Conservation (phyloP, 2,797 vertebrate species). For the Streptopelia turtur region DNA sequence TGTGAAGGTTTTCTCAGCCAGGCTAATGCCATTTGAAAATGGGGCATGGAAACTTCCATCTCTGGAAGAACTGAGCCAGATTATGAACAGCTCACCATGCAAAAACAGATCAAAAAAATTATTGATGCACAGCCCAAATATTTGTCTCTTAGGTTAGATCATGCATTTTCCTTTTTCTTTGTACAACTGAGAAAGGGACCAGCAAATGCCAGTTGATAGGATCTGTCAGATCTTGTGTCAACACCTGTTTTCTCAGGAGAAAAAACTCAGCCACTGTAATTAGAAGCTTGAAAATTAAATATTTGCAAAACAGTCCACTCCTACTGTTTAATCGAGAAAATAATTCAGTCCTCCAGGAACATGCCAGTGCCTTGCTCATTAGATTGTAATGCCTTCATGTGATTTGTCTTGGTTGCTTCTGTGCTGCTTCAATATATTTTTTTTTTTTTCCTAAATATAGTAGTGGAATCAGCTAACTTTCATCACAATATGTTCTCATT, state of each 20-base stretch:
- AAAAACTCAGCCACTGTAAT: constrained; percentile 64
- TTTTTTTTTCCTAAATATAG: neutral
- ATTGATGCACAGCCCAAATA: constrained; percentile 25
- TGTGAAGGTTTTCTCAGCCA: constrained; percentile 15
- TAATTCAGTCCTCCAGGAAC: neutral
- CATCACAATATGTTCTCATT: neutral
- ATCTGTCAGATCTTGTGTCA: constrained; percentile 69
- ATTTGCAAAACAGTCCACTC: constrained; percentile 70
- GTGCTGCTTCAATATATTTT: neutral
- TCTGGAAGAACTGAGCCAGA: neutral
- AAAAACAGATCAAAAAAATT: constrained; percentile 22
- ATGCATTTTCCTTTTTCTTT: constrained; percentile 26
- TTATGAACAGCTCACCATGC: neutral
- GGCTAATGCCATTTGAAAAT: constrained; percentile 3
- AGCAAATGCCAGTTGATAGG: constrained; percentile 63
- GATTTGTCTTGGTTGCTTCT: neutral
- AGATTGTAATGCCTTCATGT: neutral
- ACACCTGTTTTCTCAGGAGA: constrained; percentile 68
- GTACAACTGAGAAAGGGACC: constrained; percentile 31
- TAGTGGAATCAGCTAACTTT: neutral
- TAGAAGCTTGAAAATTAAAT: constrained; percentile 72
- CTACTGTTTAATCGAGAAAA: constrained; percentile 55
- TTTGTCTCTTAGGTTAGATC: constrained; percentile 12
- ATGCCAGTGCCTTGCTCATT: constrained; percentile 6
- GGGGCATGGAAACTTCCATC: neutral